Percentiles rank a stretch among this genome's conserved stretches.
Conservation (phyloP, 2,888 invertebrate genomes). For the Venustoraphidia nigricollis region DNA sequence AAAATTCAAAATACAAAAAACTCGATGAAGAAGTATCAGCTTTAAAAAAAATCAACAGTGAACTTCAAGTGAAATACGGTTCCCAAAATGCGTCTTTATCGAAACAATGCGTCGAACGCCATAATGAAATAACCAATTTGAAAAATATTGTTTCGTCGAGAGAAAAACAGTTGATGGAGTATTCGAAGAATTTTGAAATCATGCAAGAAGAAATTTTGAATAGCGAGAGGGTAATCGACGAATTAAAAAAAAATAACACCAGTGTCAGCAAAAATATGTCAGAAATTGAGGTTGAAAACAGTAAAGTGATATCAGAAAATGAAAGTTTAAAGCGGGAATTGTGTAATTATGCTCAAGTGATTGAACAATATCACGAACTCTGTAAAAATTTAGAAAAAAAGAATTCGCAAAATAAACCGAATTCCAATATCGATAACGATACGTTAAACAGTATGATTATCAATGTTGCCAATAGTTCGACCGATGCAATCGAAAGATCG, state of each 20-base stretch:
- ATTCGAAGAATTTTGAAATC: neutral
- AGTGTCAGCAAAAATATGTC: neutral
- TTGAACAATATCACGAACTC: neutral
- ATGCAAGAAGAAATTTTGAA: neutral
- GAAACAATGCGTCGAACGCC: no score
- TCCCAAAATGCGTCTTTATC: no score
- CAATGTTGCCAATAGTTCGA: no score
- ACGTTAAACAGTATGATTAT: no score
- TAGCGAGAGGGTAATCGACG: neutral
- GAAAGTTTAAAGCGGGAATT: neutral
- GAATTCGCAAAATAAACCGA: neutral
- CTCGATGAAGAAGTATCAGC: neutral
- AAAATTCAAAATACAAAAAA: neutral
- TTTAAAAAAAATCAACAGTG: neutral
- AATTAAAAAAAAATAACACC: neutral
- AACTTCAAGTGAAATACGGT: no score
- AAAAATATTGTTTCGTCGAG: neutral
- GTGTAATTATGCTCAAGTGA: neutral
- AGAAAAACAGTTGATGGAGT: neutral
- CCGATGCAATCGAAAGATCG: no score
- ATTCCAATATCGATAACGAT: neutral
- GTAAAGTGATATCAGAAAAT: neutral
- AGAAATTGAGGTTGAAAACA: neutral
- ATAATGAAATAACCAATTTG: neutral
- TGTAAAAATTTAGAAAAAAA: conserved; percentile 1